Percentiles rank a stretch among this genome's conserved stretches.
These are phyloP conservation scores for Fragum whitleyi DNA, from an alignment of 2,888 invertebrate species.

Conservation along the genomic window DNA sequence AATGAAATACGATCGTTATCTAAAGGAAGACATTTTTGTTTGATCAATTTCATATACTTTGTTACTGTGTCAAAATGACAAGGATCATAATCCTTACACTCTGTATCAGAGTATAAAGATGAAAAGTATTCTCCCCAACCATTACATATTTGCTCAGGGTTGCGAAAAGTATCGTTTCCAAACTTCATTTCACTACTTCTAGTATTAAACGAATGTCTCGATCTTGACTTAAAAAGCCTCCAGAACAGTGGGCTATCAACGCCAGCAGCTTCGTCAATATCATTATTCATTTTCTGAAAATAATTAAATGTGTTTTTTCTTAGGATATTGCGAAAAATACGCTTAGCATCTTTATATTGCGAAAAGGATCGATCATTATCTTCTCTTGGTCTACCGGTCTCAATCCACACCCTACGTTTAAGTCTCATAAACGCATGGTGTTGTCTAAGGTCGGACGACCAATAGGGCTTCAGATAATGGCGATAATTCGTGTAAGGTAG, in stretches of 20 bases:
- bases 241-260: neutral
- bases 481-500: neutral
- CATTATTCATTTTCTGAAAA: neutral
- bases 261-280: neutral
- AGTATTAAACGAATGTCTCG: too few relatives aligned
- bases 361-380: neutral
- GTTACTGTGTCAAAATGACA: too few relatives aligned
- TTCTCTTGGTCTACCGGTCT: neutral
- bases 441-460: neutral
- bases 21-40: too few relatives aligned
- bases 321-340: neutral
- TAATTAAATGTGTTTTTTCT: neutral
- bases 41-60: too few relatives aligned
- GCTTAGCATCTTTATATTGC: constrained; percentile 6
- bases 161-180: too few relatives aligned
- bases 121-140: too few relatives aligned
- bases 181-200: too few relatives aligned
- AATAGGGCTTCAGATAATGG: constrained; percentile 1
- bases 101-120: too few relatives aligned
- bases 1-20: neutral
- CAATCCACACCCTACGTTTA: neutral
- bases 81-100: too few relatives aligned
- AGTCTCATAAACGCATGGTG: neutral
- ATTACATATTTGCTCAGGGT: too few relatives aligned
- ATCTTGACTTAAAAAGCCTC: too few relatives aligned